phyloP scores from a whole-genome alignment of 1,140 invertebrate genomes.

The Phymorhynchus buccinoides region DNA sequence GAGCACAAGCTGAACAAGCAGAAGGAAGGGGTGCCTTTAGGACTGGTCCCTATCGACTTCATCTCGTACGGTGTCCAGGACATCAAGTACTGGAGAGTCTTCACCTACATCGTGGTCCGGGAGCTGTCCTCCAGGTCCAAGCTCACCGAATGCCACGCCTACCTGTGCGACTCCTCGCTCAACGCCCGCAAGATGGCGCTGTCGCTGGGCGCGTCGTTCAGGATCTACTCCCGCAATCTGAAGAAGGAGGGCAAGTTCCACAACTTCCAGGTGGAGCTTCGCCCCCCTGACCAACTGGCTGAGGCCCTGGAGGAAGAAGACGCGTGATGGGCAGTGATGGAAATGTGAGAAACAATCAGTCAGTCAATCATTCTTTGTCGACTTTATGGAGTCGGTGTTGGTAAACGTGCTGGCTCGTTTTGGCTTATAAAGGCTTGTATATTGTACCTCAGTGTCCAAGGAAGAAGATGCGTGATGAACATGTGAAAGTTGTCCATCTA shows the following conservation, averaged over 20 bases:
- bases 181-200: constrained; percentile 89
- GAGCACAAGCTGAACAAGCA: constrained; percentile 74
- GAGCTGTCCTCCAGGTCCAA: constrained; percentile 72
- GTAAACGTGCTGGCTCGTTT: too few relatives aligned
- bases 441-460: too few relatives aligned
- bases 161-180: constrained; percentile 90
- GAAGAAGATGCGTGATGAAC: too few relatives aligned
- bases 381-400: too few relatives aligned
- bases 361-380: too few relatives aligned
- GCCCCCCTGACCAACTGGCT: constrained; percentile 65
- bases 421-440: too few relatives aligned
- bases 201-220: constrained; percentile 91
- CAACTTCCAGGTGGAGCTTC: constrained; percentile 69
- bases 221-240: constrained; percentile 86
- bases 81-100: constrained; percentile 92
- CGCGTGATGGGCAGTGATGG: constrained; percentile 19
- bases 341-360: too few relatives aligned
- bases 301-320: constrained; percentile 49
- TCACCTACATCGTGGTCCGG: constrained; percentile 94
- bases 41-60: constrained; percentile 83
- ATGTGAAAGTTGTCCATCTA: too few relatives aligned
- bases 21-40: constrained; percentile 68
- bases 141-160: constrained; percentile 86
- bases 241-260: constrained; percentile 73
- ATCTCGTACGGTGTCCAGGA: constrained; percentile 79